Evolutionary conservation across 1,140 invertebrate species (phyloP).

Genomic region (Physella acuta): DNA sequence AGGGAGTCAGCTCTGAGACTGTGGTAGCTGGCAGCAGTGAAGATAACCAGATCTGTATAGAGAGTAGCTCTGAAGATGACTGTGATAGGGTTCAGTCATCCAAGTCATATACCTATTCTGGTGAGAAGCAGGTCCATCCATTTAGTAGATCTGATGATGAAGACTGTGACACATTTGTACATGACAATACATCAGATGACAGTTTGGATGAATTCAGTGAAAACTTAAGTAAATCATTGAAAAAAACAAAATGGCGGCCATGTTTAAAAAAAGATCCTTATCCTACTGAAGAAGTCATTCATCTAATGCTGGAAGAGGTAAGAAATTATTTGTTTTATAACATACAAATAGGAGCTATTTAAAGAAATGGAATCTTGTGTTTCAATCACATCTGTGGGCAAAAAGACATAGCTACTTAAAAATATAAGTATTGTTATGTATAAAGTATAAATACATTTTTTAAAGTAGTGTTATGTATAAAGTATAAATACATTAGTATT

Average conservation of each 20-base stretch:
- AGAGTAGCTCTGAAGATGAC: background rate
- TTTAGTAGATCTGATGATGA: constrained; percentile 28
- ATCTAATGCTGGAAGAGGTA: constrained; percentile 50
- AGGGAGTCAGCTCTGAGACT: no score
- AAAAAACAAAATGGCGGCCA: constrained; percentile 35
- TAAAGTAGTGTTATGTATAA: background rate
- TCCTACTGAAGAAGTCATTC: constrained; percentile 38
- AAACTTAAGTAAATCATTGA: constrained; percentile 9
- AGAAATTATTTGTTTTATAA: background rate
- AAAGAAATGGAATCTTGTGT: no score
- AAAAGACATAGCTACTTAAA: background rate
- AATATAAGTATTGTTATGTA: background rate
- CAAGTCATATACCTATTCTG: no score
- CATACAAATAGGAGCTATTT: no score
- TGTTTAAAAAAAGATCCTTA: constrained; percentile 43
- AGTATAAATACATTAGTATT: background rate
- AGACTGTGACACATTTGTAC: constrained; percentile 35
- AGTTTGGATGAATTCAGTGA: constrained; percentile 12
- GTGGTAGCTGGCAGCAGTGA: constrained; percentile 1
- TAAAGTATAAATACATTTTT: background rate
- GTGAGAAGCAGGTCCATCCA: background rate
- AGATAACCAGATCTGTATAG: constrained; percentile 15
- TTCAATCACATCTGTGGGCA: no score
- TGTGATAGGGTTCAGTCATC: background rate
- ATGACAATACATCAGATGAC: constrained; percentile 29